phyloP scores from a whole-genome alignment of 2,113 vertebrate species.

The Motacilla tschutschensis region DNA sequence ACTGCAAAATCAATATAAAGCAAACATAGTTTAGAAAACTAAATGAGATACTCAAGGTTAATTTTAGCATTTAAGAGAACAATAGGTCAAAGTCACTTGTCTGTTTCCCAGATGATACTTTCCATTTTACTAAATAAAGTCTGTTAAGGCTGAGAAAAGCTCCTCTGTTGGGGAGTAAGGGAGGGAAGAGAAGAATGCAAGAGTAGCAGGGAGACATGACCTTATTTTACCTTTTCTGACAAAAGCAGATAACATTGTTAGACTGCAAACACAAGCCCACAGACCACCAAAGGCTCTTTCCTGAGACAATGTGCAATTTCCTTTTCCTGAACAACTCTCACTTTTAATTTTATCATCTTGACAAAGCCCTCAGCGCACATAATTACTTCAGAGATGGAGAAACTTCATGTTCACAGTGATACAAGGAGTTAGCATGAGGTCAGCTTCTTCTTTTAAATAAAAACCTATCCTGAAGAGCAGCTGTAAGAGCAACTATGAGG shows the following conservation, averaged over 20 bases:
- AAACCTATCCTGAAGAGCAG: neutral
- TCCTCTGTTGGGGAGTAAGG: neutral
- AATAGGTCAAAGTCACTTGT: neutral
- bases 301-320: neutral
- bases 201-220: neutral
- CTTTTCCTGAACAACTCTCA: neutral
- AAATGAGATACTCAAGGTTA: slow-evolving; percentile 20
- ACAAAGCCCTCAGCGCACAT: neutral
- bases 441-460: neutral
- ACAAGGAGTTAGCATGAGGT: neutral
- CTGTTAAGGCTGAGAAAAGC: neutral
- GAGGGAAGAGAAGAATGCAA: neutral
- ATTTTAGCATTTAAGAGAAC: slow-evolving; percentile 34
- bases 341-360: neutral
- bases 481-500: neutral
- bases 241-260: neutral
- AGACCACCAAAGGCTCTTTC: neutral
- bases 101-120: neutral
- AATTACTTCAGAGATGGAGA: neutral
- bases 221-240: slow-evolving; percentile 3
- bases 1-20: slow-evolving; percentile 45
- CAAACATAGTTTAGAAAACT: slow-evolving; percentile 43
- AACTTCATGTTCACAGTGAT: neutral
- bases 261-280: neutral
- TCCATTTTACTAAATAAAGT: neutral